Evolutionary conservation across 2,113 vertebrate genomes (phyloP).

Genomic region (Python bivittatus): DNA sequence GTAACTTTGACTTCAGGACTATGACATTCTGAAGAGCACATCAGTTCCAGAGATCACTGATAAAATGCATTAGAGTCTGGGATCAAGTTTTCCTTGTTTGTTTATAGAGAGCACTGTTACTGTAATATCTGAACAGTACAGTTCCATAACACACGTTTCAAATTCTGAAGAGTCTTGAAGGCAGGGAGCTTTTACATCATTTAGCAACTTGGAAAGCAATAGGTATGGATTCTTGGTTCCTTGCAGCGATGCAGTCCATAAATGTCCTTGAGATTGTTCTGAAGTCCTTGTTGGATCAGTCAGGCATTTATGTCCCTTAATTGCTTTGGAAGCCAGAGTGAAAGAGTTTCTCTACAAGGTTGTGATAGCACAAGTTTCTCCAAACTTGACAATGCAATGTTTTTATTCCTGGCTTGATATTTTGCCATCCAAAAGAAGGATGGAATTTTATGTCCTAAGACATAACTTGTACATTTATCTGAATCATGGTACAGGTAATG

Average conservation of each 20-base stretch:
- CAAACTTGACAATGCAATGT: not conserved
- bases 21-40: not conserved
- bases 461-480: too few species aligned
- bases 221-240: not conserved
- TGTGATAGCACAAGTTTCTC: not conserved
- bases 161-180: not conserved
- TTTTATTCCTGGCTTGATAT: not conserved
- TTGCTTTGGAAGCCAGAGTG: not conserved
- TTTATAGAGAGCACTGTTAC: not conserved
- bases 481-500: too few species aligned
- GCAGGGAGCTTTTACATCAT: not conserved
- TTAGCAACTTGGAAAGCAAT: not conserved
- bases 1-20: not conserved
- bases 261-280: not conserved
- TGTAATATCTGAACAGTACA: not conserved
- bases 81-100: not conserved
- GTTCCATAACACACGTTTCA: not conserved
- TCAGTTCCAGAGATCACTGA: not conserved
- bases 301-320: not conserved
- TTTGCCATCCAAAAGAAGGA: not conserved
- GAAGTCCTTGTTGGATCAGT: not conserved
- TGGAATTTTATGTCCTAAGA: not conserved
- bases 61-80: not conserved
- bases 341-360: not conserved
- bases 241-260: not conserved